Conservation (phyloP, 2,113 vertebrate genomes). For the Malurus melanocephalus region DNA sequence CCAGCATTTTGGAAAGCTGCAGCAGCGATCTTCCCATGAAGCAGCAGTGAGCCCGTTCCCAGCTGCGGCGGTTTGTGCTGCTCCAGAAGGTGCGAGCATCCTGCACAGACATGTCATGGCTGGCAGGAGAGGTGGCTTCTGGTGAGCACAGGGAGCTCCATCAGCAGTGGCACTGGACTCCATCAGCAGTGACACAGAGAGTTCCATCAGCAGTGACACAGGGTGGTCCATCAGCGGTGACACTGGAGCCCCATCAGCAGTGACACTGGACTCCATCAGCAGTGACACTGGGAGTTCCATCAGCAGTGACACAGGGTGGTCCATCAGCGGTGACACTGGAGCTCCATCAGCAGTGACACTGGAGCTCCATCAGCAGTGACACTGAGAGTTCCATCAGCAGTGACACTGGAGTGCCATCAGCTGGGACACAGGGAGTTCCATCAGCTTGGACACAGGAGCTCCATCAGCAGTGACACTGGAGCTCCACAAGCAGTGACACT, state of each 20-base stretch:
- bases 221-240: too few species aligned
- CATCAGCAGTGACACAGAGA: not conserved
- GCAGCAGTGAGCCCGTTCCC: not conserved
- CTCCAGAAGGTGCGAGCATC: not conserved
- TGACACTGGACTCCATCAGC: not conserved
- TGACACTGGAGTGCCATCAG: too few species aligned
- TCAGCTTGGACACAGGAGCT: not conserved
- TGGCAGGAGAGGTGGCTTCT: not conserved
- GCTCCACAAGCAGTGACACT: too few species aligned
- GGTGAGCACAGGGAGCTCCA: not conserved
- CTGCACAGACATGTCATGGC: not conserved
- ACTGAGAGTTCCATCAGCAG: not conserved
- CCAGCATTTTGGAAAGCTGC: too few species aligned
- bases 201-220: not conserved
- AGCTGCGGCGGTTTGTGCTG: not conserved
- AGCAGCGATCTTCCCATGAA: accelerated
- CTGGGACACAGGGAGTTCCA: too few species aligned
- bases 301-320: too few species aligned
- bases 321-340: not conserved
- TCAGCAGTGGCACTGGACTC: too few species aligned
- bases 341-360: not conserved
- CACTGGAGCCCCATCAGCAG: too few species aligned
- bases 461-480: not conserved
- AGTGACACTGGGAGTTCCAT: not conserved
- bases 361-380: not conserved